Percentiles rank a stretch among this genome's conserved stretches.
phyloP scores from a whole-genome alignment of 2,113 vertebrate genomes.

The Tyrannus savana region DNA sequence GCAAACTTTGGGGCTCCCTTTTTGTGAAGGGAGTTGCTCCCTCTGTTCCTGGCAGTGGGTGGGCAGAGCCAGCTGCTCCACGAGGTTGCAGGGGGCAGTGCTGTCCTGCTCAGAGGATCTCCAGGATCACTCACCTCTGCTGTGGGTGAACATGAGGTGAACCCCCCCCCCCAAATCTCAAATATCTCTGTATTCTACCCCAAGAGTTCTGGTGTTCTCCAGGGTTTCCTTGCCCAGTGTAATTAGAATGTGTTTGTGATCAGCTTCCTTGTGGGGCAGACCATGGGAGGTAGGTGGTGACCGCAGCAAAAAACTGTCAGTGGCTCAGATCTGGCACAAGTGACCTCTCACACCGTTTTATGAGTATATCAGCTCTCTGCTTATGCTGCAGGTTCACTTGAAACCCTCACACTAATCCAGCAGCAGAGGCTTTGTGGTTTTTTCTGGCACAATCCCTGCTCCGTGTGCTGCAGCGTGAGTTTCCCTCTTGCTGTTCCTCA shows the following conservation, averaged over 20 bases:
- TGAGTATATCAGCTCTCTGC: neutral
- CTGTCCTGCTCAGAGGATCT: neutral
- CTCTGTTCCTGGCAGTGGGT: neutral
- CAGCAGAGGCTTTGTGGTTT: neutral
- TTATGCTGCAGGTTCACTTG: neutral
- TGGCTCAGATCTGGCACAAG: neutral
- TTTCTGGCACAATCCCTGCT: neutral
- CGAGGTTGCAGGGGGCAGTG: fast-evolving
- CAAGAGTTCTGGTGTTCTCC: neutral
- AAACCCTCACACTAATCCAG: neutral
- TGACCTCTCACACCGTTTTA: neutral
- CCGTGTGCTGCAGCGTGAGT: fast-evolving
- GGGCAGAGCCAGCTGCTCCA: neutral
- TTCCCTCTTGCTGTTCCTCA: neutral
- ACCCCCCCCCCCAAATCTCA: neutral
- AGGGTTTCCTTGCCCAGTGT: neutral
- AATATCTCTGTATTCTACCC: fast-evolving
- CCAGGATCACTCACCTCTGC: neutral
- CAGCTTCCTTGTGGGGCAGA: neutral
- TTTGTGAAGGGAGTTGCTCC: neutral
- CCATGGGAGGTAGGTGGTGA: neutral
- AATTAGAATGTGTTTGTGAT: neutral
- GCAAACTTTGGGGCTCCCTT: neutral
- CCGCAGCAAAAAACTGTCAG: fast-evolving
- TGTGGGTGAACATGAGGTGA: neutral